Percentiles rank a stretch among this genome's conserved stretches.
Conservation (phyloP, 1,140 invertebrate species). For the Neodiprion virginianus region DNA sequence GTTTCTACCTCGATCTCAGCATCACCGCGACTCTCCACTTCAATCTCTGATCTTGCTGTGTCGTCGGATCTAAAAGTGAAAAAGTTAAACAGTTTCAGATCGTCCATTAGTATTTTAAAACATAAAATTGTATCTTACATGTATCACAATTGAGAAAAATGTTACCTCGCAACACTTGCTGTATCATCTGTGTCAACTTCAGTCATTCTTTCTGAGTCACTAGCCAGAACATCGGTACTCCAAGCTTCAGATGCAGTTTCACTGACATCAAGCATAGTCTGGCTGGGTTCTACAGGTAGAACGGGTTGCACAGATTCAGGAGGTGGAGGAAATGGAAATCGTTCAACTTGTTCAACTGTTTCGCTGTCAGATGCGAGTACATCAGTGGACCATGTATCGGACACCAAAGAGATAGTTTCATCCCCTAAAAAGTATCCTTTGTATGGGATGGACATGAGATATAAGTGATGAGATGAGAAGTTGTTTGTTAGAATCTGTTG, state of each 20-base stretch:
- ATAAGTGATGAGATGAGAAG: conserved; percentile 1
- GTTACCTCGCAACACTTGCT: conserved; percentile 71
- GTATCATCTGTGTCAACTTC: conserved; percentile 88
- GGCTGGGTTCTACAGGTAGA: conserved; percentile 42
- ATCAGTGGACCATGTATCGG: conserved; percentile 98
- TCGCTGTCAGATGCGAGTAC: conserved; percentile 95
- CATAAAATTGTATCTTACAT: not conserved
- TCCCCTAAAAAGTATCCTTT: conserved; percentile 63
- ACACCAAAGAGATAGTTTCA: conserved; percentile 94
- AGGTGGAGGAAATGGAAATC: conserved; percentile 55
- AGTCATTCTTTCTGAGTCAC: conserved; percentile 90
- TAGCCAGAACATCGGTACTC: conserved; percentile 96
- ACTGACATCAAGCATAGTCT: conserved; percentile 72
- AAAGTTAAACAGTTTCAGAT: conserved; percentile 10
- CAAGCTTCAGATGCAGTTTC: conserved; percentile 96
- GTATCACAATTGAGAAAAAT: conserved; percentile 28
- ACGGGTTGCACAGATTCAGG: conserved; percentile 41
- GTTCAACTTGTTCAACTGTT: conserved; percentile 75
- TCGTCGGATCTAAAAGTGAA: conserved; percentile 69
- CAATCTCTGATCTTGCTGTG: conserved; percentile 71
- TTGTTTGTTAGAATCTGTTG: not conserved
- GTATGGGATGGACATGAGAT: conserved; percentile 10
- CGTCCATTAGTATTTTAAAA: not conserved
- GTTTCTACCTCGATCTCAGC: conserved; percentile 58
- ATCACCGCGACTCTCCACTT: conserved; percentile 62